Evolutionary conservation across 2,797 vertebrate species (phyloP), one percentile per base, ranked within the genome.

Genomic region (Otus scops): DNA sequence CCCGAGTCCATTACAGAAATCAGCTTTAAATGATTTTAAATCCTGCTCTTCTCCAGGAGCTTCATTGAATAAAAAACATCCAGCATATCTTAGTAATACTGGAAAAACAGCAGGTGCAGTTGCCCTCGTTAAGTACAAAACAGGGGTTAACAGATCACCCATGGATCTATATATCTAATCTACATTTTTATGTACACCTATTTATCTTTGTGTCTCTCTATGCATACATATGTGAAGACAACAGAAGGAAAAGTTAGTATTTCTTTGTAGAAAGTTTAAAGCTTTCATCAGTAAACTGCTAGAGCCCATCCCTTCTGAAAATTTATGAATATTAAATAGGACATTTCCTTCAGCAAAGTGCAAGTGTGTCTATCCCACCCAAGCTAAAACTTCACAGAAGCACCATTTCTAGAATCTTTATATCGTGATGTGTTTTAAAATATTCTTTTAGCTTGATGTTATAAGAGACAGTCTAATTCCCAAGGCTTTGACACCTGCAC

Each of bases 401-500:
- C 18, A 54, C 43, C 71, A 92, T 63, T 92, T 96, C 87, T 82
- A 85, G 64, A 87, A 88, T 92, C 73, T 94, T 97, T 74, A 93
- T 94, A 95, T 60, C 90, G 59, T 67, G 53, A n/a, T 56, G 32
- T 60, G 38, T 56, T 96, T 95, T 97, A 97, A 97, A 97, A 97
- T 95, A 97, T 92, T 97, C 89, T 95, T 97, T 97, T 94, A 95
- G 70, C 91, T 91, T 87, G 90, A 88, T 95, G 93, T 97, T 96
- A 68, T 94, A 91, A 96, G 93, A 97, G 96, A 97, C 96, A 93
- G 92, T 93, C 85, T 85, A 97, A 93, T 97, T 97, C 97, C 97
- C 95, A 96, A 93, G 95, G 94, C 96, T 97, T 97, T 97, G 97
- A 97, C 97, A 98, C 89, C 96, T 97, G 92, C 92, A 96, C 97